Evolutionary conservation across 1,140 invertebrate species (phyloP), one percentile per base, ranked within the genome.

Genomic region (Calliphora vicina): DNA sequence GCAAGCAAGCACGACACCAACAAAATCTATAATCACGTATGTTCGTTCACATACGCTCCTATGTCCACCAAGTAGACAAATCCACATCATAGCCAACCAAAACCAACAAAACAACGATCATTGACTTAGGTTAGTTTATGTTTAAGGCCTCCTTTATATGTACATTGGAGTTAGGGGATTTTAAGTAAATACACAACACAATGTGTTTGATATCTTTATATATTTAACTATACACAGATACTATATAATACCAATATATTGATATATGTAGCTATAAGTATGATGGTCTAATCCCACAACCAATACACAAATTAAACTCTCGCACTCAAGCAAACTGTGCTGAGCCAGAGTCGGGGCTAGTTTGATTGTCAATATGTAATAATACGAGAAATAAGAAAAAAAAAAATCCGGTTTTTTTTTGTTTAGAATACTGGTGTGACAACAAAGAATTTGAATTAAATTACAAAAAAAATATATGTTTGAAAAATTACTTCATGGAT

Each of bases 361-460:
- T 23, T 23, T 67, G 17, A 61, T 61, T 61, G 61, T 67, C 5
- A n/a, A 15, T 57, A 57, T 57, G 35, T 57, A 57, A 57, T 6
- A n/a, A 57, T n/a, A 57, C 15, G 15, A 15, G 50, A 15, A 57
- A 15, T 57, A n/a, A 57, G 5, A 57, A 17, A 67, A 67, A 67
- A 17, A 67, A 67, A 67, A 67, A 67, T 67, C 61, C 61, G 61
- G 61, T 67, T 67, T 67, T 25, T 67, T 67, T 67, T 23, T 67
- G 61, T 67, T 9, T 67, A 67, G 61, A 67, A 67, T 67, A 67
- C 61, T 67, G 20, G 61, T 67, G 61, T 67, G 61, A 67, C 61
- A 67, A 67, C 61, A 67, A 67, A 67, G 61, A 67, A 67, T 23
- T 23, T 20, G 12, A 67, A 67, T 67, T 10, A 67, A 67, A 67